Percentiles rank a stretch among this genome's conserved stretches.
Evolutionary conservation across 92 coral and sea anemone species (phyloP).

Genomic region (Epizoanthus ramosus): DNA sequence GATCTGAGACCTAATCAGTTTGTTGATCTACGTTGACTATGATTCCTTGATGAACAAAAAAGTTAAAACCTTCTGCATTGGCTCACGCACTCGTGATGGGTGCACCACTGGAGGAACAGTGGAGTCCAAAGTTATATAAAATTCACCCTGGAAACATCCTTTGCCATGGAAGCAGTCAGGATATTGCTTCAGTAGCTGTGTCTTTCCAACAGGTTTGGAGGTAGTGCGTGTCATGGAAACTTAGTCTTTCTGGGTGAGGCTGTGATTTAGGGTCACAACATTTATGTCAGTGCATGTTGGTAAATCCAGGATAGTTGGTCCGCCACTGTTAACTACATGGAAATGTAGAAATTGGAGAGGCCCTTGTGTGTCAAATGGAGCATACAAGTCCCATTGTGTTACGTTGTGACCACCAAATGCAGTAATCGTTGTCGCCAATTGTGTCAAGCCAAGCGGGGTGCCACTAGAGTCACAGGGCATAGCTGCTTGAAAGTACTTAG

Average conservation of each 20-base stretch:
- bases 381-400: conserved; percentile 59
- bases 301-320: conserved; percentile 67
- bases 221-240: no score
- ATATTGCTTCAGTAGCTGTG: background rate
- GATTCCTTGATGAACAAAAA: background rate
- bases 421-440: conserved; percentile 58
- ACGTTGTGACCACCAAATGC: conserved; percentile 58
- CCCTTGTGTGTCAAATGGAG: conserved; percentile 53
- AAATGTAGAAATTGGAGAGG: conserved; percentile 50
- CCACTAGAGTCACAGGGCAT: no score
- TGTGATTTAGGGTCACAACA: conserved; percentile 37
- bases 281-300: conserved; percentile 61
- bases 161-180: conserved; percentile 12
- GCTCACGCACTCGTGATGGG: conserved; percentile 13
- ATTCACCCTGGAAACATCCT: conserved; percentile 24
- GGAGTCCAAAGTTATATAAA: conserved; percentile 2
- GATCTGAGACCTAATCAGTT: background rate
- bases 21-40: background rate
- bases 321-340: conserved; percentile 61
- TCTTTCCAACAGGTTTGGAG: conserved; percentile 2
- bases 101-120: conserved; percentile 7
- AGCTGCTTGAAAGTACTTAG: no score
- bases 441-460: conserved; percentile 50
- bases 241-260: no score
- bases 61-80: conserved; percentile 10